Evolutionary conservation across 2,888 invertebrate genomes (phyloP), one percentile per base, ranked within the genome.

Genomic region (Drosophila emarginata): DNA sequence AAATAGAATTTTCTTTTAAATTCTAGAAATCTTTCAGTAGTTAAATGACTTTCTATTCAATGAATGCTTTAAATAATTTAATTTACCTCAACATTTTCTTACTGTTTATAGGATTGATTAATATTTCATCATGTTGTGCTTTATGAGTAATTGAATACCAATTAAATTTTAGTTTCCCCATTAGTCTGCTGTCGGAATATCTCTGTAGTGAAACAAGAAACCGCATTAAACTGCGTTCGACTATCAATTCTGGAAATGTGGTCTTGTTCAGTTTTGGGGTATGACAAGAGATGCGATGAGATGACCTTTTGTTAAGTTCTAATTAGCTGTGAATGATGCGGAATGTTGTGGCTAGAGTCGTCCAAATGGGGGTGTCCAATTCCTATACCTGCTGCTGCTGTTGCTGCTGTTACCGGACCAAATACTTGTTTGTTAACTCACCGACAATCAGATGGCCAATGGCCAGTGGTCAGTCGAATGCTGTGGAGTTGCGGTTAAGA

Each of bases 301-400:
- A 67, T 63, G 63, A 74, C 51, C 72, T 57, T 71, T 77, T 68
- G 67, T 77, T 72, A 57, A 60, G 67, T 68, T 68, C 66, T 77
- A 77, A 77, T 77, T 77, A 77, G 77, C 74, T 60, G 62, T 57
- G 64, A 62, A 71, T 70, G 72, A 70, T 70, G 70, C 54, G 5
- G 39, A 37, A 61, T 54, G 37, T 45, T 61, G 52, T 9, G n/a
- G 52, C 52, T 5, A 14, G 23, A 26, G 7, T 26, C 11, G 26
- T 23, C 26, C 26, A 26, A 26, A 26, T 5, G 26, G 26, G 4
- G 3, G 5, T 26, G 26, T 26, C 1, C 6, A 5, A 26, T 45
- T 14, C 39, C 14, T 39, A 6, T 1, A 32, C 32, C 32, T 32
- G 32, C 9, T 32, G 7, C 14, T 26, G 23, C 26, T 26, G 4